phyloP scores from a whole-genome alignment of 2,113 vertebrate genomes.

The Vanacampus margaritifer region DNA sequence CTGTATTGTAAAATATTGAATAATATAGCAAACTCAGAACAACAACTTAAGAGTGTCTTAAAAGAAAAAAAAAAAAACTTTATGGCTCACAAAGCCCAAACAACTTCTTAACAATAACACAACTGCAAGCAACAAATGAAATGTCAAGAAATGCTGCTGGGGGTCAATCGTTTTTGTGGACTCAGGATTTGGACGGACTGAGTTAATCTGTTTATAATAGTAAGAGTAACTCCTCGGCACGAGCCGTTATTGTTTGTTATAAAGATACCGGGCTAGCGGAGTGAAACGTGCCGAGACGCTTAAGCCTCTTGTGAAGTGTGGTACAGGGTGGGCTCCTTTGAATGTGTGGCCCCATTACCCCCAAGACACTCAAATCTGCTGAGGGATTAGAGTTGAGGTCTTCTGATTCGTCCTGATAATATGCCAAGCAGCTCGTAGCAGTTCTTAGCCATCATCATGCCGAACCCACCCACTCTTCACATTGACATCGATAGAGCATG shows the following conservation, averaged over 20 bases:
- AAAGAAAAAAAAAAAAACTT: conserved; percentile 6
- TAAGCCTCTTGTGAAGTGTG: conserved; percentile 56
- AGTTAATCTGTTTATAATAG: conserved; percentile 34
- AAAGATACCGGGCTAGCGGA: conserved; percentile 41
- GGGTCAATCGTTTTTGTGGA: conserved; percentile 20
- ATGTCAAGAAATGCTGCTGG: background rate
- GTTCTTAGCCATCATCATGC: conserved; percentile 34
- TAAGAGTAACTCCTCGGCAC: conserved; percentile 33
- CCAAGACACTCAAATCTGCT: conserved; percentile 56
- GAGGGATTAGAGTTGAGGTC: conserved; percentile 62
- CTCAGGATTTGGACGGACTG: conserved; percentile 26
- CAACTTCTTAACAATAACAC: conserved; percentile 51
- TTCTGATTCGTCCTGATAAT: conserved; percentile 58
- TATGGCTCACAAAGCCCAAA: conserved; percentile 49
- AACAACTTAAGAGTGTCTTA: too few species aligned
- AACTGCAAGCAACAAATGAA: background rate
- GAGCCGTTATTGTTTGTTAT: conserved; percentile 51
- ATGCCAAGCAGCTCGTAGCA: conserved; percentile 40
- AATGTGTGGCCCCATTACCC: conserved; percentile 63
- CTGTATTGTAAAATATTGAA: too few species aligned
- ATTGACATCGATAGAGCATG: too few species aligned
- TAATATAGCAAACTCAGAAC: too few species aligned
- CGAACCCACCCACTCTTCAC: conserved; percentile 11
- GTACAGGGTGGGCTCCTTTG: conserved; percentile 50
- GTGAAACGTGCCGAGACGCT: conserved; percentile 48